A percentile compares a stretch with the other conserved stretches of the same genome.
These are phyloP conservation scores for Trematomus bernacchii DNA, from an alignment of 2,797 vertebrate genomes.

Conservation along the genomic window DNA sequence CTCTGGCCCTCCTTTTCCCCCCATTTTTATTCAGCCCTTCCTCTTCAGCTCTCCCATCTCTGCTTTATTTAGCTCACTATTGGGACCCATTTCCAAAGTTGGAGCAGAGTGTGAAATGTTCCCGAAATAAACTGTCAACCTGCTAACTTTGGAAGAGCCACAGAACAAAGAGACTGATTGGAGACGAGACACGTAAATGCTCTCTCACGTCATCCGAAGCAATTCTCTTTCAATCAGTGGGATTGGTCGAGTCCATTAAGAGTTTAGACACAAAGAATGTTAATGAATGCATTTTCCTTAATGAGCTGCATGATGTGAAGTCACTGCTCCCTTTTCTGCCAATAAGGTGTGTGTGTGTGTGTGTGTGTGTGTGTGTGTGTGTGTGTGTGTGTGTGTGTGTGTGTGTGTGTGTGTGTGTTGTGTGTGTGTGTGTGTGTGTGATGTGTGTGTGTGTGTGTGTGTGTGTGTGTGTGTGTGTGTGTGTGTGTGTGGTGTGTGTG, in stretches of 20 bases:
- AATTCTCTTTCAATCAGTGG: conserved; percentile 21
- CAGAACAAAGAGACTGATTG: conserved; percentile 46
- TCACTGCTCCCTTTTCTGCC: conserved; percentile 14
- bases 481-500: conserved; percentile 9
- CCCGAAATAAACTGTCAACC: conserved; percentile 51
- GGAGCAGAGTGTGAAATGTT: conserved; percentile 28
- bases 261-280: conserved; percentile 46
- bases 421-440: no score
- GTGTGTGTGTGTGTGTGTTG: conserved; percentile 22
- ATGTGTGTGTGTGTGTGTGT: no score
- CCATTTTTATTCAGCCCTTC: conserved; percentile 41
- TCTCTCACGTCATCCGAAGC: conserved; percentile 27
- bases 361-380: conserved; percentile 25
- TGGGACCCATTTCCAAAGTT: conserved; percentile 61
- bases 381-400: conserved; percentile 32
- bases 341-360: conserved; percentile 11
- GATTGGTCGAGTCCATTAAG: conserved; percentile 11
- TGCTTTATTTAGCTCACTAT: conserved; percentile 61
- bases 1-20: neutral
- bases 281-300: conserved; percentile 53
- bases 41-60: conserved; percentile 42
- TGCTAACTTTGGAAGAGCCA: conserved; percentile 40
- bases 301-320: conserved; percentile 48
- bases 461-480: conserved; percentile 21
- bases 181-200: conserved; percentile 1